Conservation (phyloP, 2,797 vertebrate genomes). For the Rhincodon typus region DNA sequence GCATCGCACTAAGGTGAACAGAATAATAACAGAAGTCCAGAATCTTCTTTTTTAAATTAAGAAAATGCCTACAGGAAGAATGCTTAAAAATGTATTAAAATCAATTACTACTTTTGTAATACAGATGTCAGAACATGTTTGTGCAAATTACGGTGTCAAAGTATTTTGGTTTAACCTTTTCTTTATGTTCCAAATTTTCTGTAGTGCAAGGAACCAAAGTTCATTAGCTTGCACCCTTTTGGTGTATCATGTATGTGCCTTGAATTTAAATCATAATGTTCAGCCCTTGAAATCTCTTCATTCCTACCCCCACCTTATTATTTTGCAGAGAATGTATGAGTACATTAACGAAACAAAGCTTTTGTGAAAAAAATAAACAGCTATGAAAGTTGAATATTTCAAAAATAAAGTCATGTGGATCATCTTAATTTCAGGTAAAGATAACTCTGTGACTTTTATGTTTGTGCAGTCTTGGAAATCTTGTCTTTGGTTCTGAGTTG, state of each 20-base stretch:
- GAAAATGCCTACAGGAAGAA: conserved; percentile 19
- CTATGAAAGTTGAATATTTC: conserved; percentile 51
- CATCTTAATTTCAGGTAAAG: conserved; percentile 21
- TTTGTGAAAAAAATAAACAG: conserved; percentile 73
- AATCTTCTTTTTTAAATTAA: background rate
- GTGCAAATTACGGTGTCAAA: conserved; percentile 24
- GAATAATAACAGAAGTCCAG: background rate
- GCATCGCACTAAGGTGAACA: background rate
- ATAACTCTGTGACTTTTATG: conserved; percentile 20
- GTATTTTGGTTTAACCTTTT: conserved; percentile 15
- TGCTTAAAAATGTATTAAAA: background rate
- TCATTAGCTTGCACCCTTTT: conserved; percentile 23
- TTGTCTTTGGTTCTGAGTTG: conserved; percentile 22
- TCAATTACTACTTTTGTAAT: conserved; percentile 22
- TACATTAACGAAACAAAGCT: conserved; percentile 62
- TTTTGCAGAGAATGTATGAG: conserved; percentile 70
- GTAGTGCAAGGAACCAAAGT: conserved; percentile 37
- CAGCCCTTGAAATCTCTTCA: conserved; percentile 77
- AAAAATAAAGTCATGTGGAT: background rate
- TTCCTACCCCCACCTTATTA: conserved; percentile 48
- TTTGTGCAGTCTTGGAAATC: background rate
- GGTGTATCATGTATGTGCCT: conserved; percentile 66
- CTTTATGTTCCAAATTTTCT: conserved; percentile 23
- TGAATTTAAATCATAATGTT: conserved; percentile 77
- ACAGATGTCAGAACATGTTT: conserved; percentile 30